phyloP scores from a whole-genome alignment of 2,797 vertebrate genomes.

The Schizopygopsis malacanthus region DNA sequence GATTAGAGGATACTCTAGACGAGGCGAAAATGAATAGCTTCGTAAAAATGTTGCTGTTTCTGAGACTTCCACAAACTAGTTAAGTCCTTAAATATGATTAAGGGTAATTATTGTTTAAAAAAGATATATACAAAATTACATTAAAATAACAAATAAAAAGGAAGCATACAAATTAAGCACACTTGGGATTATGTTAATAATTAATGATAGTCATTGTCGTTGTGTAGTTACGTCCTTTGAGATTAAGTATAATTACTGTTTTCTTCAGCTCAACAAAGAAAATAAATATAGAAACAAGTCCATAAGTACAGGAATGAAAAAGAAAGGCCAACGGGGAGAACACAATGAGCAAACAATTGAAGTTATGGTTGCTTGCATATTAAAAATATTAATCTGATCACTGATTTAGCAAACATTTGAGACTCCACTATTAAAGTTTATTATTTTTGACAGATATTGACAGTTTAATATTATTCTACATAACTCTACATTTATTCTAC shows the following conservation, averaged over 20 bases:
- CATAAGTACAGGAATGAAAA: too few species aligned
- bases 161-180: slow-evolving; percentile 2
- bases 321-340: background rate
- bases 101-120: background rate
- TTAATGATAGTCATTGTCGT: background rate
- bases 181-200: slow-evolving; percentile 21
- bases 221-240: background rate
- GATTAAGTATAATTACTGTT: background rate
- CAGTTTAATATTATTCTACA: background rate
- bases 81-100: slow-evolving; percentile 14
- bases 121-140: background rate
- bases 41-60: background rate
- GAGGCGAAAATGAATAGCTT: background rate
- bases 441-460: background rate
- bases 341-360: background rate
- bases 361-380: background rate
- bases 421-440: background rate
- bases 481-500: background rate
- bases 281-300: background rate
- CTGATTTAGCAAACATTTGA: background rate
- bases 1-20: slow-evolving; percentile 32
- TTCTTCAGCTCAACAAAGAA: background rate
- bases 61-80: background rate
- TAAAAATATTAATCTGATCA: background rate
- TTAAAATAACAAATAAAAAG: background rate